These are phyloP conservation scores for Colaptes auratus DNA, from an alignment of 2,113 vertebrate genomes.

Conservation along the genomic window DNA sequence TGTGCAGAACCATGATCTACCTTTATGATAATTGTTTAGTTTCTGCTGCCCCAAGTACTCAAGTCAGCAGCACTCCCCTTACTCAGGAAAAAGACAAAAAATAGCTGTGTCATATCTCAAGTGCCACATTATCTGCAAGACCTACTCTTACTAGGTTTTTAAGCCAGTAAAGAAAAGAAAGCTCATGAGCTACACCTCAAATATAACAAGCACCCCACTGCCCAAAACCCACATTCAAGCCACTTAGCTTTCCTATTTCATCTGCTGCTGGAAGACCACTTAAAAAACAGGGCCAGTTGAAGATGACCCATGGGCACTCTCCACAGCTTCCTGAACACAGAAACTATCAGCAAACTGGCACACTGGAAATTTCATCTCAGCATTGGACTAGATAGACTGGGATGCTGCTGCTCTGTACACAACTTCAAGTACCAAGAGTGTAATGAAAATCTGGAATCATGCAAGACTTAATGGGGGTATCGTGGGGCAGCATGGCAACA, in stretches of 20 bases:
- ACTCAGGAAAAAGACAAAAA: neutral
- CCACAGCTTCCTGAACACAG: neutral
- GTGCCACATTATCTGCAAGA: neutral
- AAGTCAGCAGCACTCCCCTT: neutral
- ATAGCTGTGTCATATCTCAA: neutral
- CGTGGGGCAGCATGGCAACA: neutral
- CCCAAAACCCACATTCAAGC: neutral
- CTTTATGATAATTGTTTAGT: neutral
- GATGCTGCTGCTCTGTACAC: neutral
- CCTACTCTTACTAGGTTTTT: neutral
- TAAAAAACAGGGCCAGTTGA: fast-evolving
- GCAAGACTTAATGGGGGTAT: neutral
- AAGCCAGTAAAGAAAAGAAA: neutral
- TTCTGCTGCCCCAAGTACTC: neutral
- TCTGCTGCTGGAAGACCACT: neutral
- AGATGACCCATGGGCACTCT: neutral
- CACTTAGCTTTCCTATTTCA: neutral
- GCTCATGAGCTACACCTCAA: neutral
- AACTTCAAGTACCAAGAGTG: neutral
- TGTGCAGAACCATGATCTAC: neutral
- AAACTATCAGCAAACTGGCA: neutral
- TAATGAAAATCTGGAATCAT: neutral
- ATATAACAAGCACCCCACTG: neutral
- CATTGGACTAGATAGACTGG: fast-evolving
- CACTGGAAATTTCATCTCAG: neutral